These are phyloP conservation scores for Microtus obscurus DNA, from an alignment of 2,797 vertebrate genomes.

Conservation along the genomic window DNA sequence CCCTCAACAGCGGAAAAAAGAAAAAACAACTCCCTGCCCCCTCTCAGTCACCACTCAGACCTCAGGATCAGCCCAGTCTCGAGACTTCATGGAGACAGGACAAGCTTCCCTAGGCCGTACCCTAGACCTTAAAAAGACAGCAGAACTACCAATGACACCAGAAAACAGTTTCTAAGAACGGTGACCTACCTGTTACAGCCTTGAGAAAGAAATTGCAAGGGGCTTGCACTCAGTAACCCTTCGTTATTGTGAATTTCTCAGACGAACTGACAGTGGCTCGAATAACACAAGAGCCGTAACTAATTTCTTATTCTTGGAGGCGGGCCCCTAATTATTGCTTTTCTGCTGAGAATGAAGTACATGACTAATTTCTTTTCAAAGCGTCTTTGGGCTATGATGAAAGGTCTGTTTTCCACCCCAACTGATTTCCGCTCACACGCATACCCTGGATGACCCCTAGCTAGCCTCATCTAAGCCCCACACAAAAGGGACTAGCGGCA, in stretches of 20 bases:
- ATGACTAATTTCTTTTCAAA: slow-evolving; percentile 50
- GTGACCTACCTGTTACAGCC: background rate
- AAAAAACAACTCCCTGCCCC: background rate
- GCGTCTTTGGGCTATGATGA: background rate
- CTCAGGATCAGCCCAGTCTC: background rate
- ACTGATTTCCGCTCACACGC: background rate
- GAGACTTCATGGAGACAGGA: rapidly evolving
- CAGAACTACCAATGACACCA: background rate
- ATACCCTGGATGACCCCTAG: background rate
- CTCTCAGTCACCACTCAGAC: background rate
- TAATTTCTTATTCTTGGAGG: slow-evolving; percentile 8
- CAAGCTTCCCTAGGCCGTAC: background rate
- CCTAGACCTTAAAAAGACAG: background rate
- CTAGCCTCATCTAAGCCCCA: background rate
- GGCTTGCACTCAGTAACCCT: background rate
- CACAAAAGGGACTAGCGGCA: rapidly evolving
- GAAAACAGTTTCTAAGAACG: background rate
- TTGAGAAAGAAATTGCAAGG: background rate
- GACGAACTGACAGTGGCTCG: background rate
- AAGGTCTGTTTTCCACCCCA: background rate
- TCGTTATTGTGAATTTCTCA: background rate
- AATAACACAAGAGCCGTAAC: slow-evolving; percentile 4
- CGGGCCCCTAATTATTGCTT: background rate
- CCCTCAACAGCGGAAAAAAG: background rate
- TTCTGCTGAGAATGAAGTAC: background rate